Base-by-base conservation (phyloP, 2,888 invertebrate species). In the Pheosia gnoma region DNA sequence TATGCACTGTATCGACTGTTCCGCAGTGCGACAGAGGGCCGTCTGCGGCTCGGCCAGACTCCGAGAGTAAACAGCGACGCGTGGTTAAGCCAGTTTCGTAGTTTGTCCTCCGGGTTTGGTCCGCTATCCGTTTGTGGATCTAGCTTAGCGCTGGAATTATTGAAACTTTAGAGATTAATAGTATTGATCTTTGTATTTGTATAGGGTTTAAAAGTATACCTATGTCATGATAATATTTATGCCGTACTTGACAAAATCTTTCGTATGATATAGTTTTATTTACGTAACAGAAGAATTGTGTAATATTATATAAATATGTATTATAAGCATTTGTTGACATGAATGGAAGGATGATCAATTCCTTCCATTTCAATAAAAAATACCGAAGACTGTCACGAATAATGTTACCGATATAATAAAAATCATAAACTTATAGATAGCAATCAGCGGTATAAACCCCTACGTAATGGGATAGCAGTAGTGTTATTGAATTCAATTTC, bases 1-100 rank as follows among this genome's bases (percentile, higher is more conserved):
- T 92, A 92, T 93, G 91, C 92, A 92, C 81, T 77, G 86, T 87
- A 88, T 90, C 84, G 90, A 87, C 84, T 87, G 80, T 82, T 85
- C 77, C 84, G 83, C 84, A 83, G 69, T 83, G 91, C 92, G 91
- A 85, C 88, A 88, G 74, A 78, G 82, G 79, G 76, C 79, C 80
- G 77, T 81, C 75, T 81, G 78, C 82, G 79, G 37, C 39, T 9
- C 45, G 36, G 25, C 51, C 70, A 65, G 85, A 84, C 86, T 86
- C 79, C 81, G 85, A 84, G 85, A 88, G 88, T 83, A 88, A 86
- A 88, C 88, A 86, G 62, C 70, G 84, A 81, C 80, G 86, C 84
- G 85, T 84, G 82, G 80, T 77, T 84, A 70, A 79, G 77, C 81
- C 81, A 81, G 83, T 83, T 84, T 72, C 65, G 64, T 68, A 78